phyloP scores from a whole-genome alignment of 2,888 invertebrate species.

The Ennomos erosarius region DNA sequence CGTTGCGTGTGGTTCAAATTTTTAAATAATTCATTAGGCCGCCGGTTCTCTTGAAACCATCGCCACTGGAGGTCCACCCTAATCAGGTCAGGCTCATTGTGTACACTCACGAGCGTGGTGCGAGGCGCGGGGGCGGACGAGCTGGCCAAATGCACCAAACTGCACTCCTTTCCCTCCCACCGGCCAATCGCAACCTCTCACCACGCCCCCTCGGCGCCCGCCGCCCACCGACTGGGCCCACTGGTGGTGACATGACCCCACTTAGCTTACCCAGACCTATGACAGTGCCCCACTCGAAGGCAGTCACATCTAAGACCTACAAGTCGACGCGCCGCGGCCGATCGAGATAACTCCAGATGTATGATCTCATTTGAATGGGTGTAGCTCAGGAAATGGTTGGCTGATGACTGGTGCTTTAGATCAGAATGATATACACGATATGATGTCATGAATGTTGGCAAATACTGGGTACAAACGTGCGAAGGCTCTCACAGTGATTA shows the following conservation, averaged over 20 bases:
- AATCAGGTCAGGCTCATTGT: constrained; percentile 40
- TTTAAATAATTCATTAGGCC: constrained; percentile 10
- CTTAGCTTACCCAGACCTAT: constrained; percentile 14
- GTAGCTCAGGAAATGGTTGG: constrained; percentile 25
- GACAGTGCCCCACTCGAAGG: constrained; percentile 7
- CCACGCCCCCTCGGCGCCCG: constrained; percentile 41
- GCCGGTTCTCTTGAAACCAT: constrained; percentile 8
- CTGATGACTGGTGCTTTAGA: constrained; percentile 17
- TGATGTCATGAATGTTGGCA: constrained; percentile 14
- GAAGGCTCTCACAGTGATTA: not conserved
- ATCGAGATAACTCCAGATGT: constrained; percentile 20
- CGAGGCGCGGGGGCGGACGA: constrained; percentile 9
- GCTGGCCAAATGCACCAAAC: constrained; percentile 20
- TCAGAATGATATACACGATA: constrained; percentile 6
- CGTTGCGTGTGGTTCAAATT: not conserved
- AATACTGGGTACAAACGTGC: not conserved
- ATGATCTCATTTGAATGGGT: constrained; percentile 15
- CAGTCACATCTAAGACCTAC: constrained; percentile 8
- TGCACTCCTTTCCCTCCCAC: constrained; percentile 26
- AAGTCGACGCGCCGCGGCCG: constrained; percentile 3
- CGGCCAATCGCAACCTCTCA: constrained; percentile 44
- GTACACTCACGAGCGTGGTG: constrained; percentile 23
- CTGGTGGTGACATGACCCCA: constrained; percentile 33
- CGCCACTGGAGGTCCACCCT: constrained; percentile 25
- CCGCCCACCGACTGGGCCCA: constrained; percentile 17